Evolutionary conservation across 2,888 invertebrate genomes (phyloP), one percentile per base, ranked within the genome.

Genomic region (Elysia crispata): DNA sequence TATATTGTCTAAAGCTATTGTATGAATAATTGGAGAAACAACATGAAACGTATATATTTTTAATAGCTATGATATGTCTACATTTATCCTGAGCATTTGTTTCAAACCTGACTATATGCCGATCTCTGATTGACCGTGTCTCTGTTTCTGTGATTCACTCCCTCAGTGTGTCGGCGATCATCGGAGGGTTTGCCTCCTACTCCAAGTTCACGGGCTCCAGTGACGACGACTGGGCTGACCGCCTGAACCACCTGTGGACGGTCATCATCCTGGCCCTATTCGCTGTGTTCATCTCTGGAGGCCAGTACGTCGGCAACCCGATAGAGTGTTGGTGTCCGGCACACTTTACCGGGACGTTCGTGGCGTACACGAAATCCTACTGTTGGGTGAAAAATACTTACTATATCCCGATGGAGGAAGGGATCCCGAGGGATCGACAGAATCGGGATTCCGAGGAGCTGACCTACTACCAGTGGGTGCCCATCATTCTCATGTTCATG

Each of bases 401-500:
- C 84, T 89, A 89, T 83, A 86, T 89, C 50, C 89, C 90, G n/a
- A 88, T 90, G 86, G 85, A 86, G 18, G 86, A 86, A 18, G 83
- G 83, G 64, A 89, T 90, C 28, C 86, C 88, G 11, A 76, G 81
- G n/a, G 87, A 86, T 76, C 86, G 87, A 66, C 81, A 84, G n/a
- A 79, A 83, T 30, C 85, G 89, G 25, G 84, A 85, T 23, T 81
- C 85, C 0, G 85, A 87, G 73, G 90, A 90, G 82, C 84, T 90
- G 41, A 88, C 88, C 75, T 90, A 90, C 83, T 90, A 90, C 85
- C 90, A 89, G 83, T 89, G 89, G 93, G 89, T 92, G 83, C 91
- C 93, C 81, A 88, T 93, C 87, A 89, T 93, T 75, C 90, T 93
- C 23, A 91, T 93, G 57, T 88, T 92, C 77, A 93, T 93, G 89